These are phyloP conservation scores for Nineta flava DNA, from an alignment of 2,888 invertebrate species.

Conservation along the genomic window DNA sequence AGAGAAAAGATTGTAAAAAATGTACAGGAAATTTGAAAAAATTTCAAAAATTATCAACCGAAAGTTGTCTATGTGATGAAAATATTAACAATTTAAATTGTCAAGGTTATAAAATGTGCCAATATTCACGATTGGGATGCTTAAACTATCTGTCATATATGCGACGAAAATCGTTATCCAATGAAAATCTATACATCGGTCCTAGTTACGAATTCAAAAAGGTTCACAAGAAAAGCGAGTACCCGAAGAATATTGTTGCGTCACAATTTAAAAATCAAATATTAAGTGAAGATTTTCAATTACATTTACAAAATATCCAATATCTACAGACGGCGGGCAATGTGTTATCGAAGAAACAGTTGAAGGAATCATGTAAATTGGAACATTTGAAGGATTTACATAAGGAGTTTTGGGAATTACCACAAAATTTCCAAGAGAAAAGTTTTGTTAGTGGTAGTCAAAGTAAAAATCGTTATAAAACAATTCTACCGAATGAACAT, in stretches of 20 bases:
- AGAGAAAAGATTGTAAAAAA: slow-evolving; percentile 5
- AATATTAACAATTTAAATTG: slow-evolving; percentile 1
- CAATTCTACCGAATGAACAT: slow-evolving; percentile 78
- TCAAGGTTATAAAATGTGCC: slow-evolving; percentile 7
- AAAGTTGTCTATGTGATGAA: slow-evolving; percentile 7
- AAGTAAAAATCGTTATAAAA: slow-evolving; percentile 76
- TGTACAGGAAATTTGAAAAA: slow-evolving; percentile 4
- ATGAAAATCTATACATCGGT: slow-evolving; percentile 37
- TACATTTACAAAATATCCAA: slow-evolving; percentile 56
- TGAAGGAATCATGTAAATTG: slow-evolving; percentile 29
- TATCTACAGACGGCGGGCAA: slow-evolving; percentile 55
- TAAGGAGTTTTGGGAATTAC: slow-evolving; percentile 90
- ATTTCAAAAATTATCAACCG: slow-evolving; percentile 7
- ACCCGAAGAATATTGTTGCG: slow-evolving; percentile 5
- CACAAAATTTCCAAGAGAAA: slow-evolving; percentile 80
- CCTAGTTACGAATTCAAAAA: slow-evolving; percentile 16
- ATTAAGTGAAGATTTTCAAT: slow-evolving; percentile 51
- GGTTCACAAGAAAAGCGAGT: slow-evolving; percentile 6
- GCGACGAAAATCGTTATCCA: slow-evolving; percentile 38
- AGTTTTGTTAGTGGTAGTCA: slow-evolving; percentile 80
- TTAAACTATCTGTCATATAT: slow-evolving; percentile 7
- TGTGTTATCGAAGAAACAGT: slow-evolving; percentile 39
- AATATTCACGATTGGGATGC: slow-evolving; percentile 6
- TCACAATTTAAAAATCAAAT: slow-evolving; percentile 13
- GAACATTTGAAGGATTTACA: slow-evolving; percentile 31